These are phyloP conservation scores for Pemphredon lugubris DNA, from an alignment of 2,888 invertebrate genomes.

Conservation along the genomic window DNA sequence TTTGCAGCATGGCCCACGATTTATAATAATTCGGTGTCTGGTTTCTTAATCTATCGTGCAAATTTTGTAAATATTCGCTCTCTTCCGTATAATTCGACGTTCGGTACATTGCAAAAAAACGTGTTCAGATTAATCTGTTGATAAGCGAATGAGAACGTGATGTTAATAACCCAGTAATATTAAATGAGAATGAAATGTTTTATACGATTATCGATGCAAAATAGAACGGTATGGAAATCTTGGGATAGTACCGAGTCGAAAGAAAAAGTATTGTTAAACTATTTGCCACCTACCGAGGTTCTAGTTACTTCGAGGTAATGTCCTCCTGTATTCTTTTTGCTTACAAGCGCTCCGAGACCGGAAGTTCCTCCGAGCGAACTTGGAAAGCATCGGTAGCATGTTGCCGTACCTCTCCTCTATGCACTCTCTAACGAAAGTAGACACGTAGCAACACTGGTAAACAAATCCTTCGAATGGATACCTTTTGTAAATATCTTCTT, in stretches of 20 bases:
- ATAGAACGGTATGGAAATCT: neutral
- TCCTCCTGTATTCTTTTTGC: slow-evolving; percentile 43
- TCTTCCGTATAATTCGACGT: too few species aligned
- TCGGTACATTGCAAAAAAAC: too few species aligned
- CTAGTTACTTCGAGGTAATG: slow-evolving; percentile 58
- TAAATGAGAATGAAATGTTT: too few species aligned
- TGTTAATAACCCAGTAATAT: neutral
- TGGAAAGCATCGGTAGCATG: slow-evolving; percentile 67
- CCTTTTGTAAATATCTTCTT: slow-evolving; percentile 61
- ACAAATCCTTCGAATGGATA: slow-evolving; percentile 23
- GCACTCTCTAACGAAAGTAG: slow-evolving; percentile 58
- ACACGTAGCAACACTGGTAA: slow-evolving; percentile 35
- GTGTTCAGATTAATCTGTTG: too few species aligned
- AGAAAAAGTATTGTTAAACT: slow-evolving; percentile 21
- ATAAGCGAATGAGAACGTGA: too few species aligned
- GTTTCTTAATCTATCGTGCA: too few species aligned
- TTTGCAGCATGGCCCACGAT: slow-evolving; percentile 12
- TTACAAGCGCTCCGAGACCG: slow-evolving; percentile 44
- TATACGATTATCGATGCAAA: neutral
- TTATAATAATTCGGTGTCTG: neutral
- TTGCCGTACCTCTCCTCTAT: slow-evolving; percentile 62
- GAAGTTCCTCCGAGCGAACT: slow-evolving; percentile 55
- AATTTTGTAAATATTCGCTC: too few species aligned
- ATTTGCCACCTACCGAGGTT: slow-evolving; percentile 63
- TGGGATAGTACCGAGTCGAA: neutral